These are phyloP conservation scores for Adrianichthys oophorus DNA, from an alignment of 2,797 vertebrate species.

Conservation along the genomic window DNA sequence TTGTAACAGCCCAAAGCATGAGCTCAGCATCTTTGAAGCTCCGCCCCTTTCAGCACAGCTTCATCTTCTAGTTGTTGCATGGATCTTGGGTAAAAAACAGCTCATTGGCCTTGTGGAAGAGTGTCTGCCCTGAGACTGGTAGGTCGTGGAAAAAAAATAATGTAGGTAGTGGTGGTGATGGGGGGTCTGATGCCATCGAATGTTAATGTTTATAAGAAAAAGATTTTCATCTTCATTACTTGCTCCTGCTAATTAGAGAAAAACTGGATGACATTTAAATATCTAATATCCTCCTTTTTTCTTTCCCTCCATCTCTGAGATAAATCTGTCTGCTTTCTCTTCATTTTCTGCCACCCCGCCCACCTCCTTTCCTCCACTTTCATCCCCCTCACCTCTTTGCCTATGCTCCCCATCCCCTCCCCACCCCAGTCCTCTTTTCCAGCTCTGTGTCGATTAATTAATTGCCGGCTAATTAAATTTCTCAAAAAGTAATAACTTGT, in stretches of 20 bases:
- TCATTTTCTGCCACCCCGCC: slow-evolving; percentile 43
- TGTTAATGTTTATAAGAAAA: slow-evolving; percentile 35
- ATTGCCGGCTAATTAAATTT: slow-evolving; percentile 83
- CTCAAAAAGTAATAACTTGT: slow-evolving; percentile 82
- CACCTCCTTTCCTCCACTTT: slow-evolving; percentile 27
- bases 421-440: slow-evolving; percentile 50
- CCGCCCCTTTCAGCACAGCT: no score
- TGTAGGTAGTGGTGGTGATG: not conserved
- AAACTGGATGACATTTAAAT: slow-evolving; percentile 53
- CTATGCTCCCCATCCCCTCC: slow-evolving; percentile 15
- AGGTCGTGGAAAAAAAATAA: no score
- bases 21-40: no score
- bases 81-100: no score
- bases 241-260: slow-evolving; percentile 56
- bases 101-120: no score
- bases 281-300: slow-evolving; percentile 40
- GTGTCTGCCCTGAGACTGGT: no score
- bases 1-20: no score
- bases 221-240: slow-evolving; percentile 24
- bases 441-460: slow-evolving; percentile 79
- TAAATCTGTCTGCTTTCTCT: slow-evolving; percentile 41
- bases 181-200: slow-evolving; percentile 40
- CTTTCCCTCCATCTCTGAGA: slow-evolving; percentile 33
- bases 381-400: slow-evolving; percentile 19
- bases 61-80: no score